These are phyloP conservation scores for Pristionchus arcanus DNA, from an alignment of 2,888 invertebrate genomes.

Conservation along the genomic window DNA sequence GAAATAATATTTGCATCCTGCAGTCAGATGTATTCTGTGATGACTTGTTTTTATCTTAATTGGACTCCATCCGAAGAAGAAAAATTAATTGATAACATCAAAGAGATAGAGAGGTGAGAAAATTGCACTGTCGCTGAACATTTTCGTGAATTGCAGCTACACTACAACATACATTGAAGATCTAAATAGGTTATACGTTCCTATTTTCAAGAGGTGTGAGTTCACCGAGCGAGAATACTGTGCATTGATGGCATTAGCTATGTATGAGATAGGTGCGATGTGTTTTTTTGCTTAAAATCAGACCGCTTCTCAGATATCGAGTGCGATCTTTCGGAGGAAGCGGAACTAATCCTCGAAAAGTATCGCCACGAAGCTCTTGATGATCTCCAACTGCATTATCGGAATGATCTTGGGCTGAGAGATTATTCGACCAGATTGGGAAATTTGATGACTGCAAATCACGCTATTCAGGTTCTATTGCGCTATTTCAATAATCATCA, in stretches of 20 bases:
- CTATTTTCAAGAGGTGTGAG: background rate
- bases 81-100: background rate
- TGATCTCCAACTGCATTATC: background rate
- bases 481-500: background rate
- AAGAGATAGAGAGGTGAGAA: background rate
- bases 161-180: background rate
- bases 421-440: background rate
- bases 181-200: background rate
- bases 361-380: background rate
- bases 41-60: background rate
- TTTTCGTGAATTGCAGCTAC: background rate
- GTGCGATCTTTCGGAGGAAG: background rate
- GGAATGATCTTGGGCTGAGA: background rate
- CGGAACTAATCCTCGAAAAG: background rate
- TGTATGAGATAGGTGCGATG: background rate
- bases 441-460: slow-evolving; percentile 24
- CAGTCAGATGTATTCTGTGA: background rate
- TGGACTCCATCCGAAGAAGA: background rate
- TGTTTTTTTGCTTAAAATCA: no score
- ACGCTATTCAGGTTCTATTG: background rate
- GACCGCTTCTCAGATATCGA: background rate
- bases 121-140: no score
- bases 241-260: background rate
- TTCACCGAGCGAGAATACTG: background rate
- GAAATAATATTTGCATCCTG: background rate